Evolutionary conservation across 2,797 vertebrate species (phyloP).

Genomic region (Semaprochilodus insignis): DNA sequence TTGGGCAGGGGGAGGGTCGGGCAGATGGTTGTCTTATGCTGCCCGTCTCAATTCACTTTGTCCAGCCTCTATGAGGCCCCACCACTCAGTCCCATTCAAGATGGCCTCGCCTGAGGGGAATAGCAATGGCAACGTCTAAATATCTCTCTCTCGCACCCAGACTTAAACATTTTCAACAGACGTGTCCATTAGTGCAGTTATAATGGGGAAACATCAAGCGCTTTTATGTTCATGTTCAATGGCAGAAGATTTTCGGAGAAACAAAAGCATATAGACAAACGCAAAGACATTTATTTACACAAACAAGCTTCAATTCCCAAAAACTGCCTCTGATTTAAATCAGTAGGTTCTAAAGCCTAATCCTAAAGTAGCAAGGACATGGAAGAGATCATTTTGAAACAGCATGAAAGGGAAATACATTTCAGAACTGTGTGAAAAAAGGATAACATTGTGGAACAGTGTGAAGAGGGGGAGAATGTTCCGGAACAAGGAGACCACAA

Average conservation of each 20-base stretch:
- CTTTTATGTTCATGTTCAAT: background rate
- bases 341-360: too few species aligned
- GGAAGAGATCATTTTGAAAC: too few species aligned
- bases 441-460: background rate
- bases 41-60: conserved; percentile 57
- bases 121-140: conserved; percentile 20
- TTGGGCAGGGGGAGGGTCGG: conserved; percentile 21
- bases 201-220: background rate
- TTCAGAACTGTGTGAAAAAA: too few species aligned
- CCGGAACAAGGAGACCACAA: too few species aligned
- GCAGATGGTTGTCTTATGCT: conserved; percentile 60
- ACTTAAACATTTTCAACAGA: conserved; percentile 2
- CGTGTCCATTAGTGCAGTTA: background rate
- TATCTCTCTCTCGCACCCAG: background rate
- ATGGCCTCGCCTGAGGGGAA: conserved; percentile 20
- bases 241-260: background rate
- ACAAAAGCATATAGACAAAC: background rate
- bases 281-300: too few species aligned
- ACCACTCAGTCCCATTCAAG: conserved; percentile 52
- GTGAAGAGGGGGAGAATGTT: too few species aligned
- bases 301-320: too few species aligned
- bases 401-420: too few species aligned
- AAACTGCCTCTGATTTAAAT: too few species aligned
- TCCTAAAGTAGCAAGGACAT: too few species aligned
- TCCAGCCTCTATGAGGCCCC: conserved; percentile 45